Evolutionary conservation across 2,888 invertebrate species (phyloP), one percentile per base, ranked within the genome.

Genomic region (Lysandra bellargus): DNA sequence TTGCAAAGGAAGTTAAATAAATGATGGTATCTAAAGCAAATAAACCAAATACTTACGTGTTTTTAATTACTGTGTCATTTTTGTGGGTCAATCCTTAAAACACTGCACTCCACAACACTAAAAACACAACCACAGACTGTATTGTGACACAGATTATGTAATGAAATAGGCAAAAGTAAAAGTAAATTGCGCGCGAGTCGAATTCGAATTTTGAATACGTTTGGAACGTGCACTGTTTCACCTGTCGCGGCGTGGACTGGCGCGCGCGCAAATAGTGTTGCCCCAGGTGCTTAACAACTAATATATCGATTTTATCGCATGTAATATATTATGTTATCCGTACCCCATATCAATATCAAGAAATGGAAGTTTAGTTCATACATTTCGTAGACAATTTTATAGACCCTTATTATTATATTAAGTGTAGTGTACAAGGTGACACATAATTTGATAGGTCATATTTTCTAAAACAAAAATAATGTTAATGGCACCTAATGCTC

Each of bases 161-260:
- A 83, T 80, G 33, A 37, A 69, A 80, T 81, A 81, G 80, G 83
- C 80, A 85, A 86, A 85, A 86, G 87, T 85, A 85, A 85, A 86
- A 86, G 85, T 85, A 80, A 81, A 81, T 78, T 82, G 83, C 79
- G 81, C 83, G 83, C 80, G 81, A 80, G 80, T 79, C 82, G 83
- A 80, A 80, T 85, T 84, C 80, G 82, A 84, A 84, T 84, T 84
- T 83, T 77, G 82, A 84, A 82, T 80, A 80, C 81, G 81, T 84
- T 81, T 81, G 81, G 83, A 78, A 85, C 91, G 91, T 90, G 89
- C 88, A 85, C 84, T 79, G 81, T 82, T 85, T 85, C 89, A 92
- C 92, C 92, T 91, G 91, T 83, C 88, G 85, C 87, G 87, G 87
- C 85, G 86, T 82, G 81, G 83, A 92, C 91, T 92, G 90, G 82